A percentile compares a stretch with the other conserved stretches of the same genome.
Evolutionary conservation across 2,797 vertebrate genomes (phyloP).

Genomic region (Nannoperca obscura): DNA sequence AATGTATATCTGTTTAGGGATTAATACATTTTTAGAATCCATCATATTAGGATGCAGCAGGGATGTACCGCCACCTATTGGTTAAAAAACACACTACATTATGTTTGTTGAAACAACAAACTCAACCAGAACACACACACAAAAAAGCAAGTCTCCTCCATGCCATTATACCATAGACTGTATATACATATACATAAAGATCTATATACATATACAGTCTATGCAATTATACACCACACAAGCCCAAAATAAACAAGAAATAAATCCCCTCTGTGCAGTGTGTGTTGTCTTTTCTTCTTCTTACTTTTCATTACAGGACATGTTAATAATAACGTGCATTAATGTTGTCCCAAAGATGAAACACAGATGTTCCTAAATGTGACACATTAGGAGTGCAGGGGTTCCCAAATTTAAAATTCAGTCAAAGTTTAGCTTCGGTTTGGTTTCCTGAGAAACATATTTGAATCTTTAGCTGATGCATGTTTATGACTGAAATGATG

Average conservation of each 20-base stretch:
- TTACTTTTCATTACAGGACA: neutral
- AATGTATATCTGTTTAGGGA: neutral
- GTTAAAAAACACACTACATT: slow-evolving; percentile 13
- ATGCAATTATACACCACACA: neutral
- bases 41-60: neutral
- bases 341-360: neutral
- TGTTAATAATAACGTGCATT: neutral
- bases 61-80: slow-evolving; percentile 58
- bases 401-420: neutral
- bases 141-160: neutral
- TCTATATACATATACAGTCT: neutral
- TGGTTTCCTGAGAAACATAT: neutral
- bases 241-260: neutral
- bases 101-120: neutral
- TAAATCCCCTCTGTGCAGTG: neutral
- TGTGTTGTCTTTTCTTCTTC: neutral
- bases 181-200: neutral
- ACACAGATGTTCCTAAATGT: neutral
- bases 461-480: neutral
- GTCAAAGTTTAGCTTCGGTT: neutral
- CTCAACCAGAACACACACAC: neutral
- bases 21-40: neutral
- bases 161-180: neutral
- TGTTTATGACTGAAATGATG: neutral
- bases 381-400: neutral